A percentile compares a stretch with the other conserved stretches of the same genome.
Conservation (phyloP, 2,113 vertebrate genomes). For the Strigops habroptila region DNA sequence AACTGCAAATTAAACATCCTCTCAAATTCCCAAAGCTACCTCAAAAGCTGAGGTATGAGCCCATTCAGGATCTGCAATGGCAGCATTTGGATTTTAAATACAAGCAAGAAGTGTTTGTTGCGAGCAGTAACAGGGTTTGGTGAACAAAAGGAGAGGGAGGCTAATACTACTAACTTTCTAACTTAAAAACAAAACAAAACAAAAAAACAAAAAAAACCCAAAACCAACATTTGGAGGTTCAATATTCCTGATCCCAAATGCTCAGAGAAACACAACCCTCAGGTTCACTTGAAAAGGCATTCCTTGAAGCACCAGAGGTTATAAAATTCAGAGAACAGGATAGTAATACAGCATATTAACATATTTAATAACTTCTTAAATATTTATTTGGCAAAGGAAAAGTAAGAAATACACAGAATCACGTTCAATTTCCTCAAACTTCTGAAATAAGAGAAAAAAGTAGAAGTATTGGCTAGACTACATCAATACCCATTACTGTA, state of each 20-base stretch:
- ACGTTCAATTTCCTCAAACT: not conserved
- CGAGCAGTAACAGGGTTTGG: not conserved
- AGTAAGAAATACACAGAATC: not conserved
- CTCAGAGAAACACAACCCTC: not conserved
- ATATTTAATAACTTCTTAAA: not conserved
- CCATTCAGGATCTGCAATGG: fast-evolving
- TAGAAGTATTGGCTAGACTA: not conserved
- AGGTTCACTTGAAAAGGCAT: not conserved
- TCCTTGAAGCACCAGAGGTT: not conserved
- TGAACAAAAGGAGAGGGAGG: not conserved
- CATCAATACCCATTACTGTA: not conserved
- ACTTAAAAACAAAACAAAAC: not conserved
- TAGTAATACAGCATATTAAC: not conserved
- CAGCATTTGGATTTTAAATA: not conserved
- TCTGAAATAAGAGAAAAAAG: not conserved
- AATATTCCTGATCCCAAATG: not conserved
- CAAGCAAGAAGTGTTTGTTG: not conserved
- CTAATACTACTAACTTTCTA: not conserved
- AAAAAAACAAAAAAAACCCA: not conserved
- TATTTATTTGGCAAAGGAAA: not conserved
- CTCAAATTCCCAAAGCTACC: not conserved
- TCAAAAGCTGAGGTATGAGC: not conserved
- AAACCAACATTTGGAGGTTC: not conserved
- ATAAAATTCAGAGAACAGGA: not conserved
- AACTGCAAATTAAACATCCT: not conserved